Evolutionary conservation across 2,888 invertebrate genomes (phyloP).

Genomic region (Eugnorisma glareosa): DNA sequence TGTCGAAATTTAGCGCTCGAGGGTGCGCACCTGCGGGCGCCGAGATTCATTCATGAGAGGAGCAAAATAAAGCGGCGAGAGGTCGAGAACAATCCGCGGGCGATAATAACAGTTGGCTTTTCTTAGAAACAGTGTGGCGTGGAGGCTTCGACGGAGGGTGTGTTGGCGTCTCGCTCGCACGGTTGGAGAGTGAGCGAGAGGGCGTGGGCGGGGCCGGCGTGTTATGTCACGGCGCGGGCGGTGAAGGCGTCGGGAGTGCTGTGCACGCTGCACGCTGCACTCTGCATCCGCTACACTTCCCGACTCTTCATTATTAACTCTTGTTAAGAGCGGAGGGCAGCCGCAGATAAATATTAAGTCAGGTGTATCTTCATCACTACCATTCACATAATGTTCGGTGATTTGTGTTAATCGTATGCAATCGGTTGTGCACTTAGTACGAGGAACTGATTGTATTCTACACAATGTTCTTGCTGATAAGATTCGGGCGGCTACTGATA

Average conservation of each 20-base stretch:
- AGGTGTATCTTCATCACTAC: constrained; percentile 55
- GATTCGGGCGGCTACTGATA: constrained; percentile 35
- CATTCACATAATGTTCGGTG: constrained; percentile 18
- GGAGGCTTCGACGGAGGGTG: constrained; percentile 87
- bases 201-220: constrained; percentile 86
- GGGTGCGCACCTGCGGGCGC: constrained; percentile 87
- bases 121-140: constrained; percentile 86
- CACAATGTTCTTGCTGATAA: constrained; percentile 34
- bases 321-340: constrained; percentile 79
- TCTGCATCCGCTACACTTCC: constrained; percentile 80
- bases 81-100: constrained; percentile 86
- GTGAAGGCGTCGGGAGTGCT: constrained; percentile 79
- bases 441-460: constrained; percentile 14
- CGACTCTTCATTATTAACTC: constrained; percentile 82
- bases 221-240: constrained; percentile 85
- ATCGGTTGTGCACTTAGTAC: constrained; percentile 19
- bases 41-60: constrained; percentile 87
- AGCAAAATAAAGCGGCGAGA: constrained; percentile 81
- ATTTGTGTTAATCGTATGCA: constrained; percentile 41
- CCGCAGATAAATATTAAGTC: constrained; percentile 73
- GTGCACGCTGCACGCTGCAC: constrained; percentile 77
- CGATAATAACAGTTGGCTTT: constrained; percentile 90
- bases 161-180: constrained; percentile 81
- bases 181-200: constrained; percentile 80
- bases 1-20: constrained; percentile 82